Conservation (phyloP, 2,888 invertebrate species). For the Ophion slaviceki region DNA sequence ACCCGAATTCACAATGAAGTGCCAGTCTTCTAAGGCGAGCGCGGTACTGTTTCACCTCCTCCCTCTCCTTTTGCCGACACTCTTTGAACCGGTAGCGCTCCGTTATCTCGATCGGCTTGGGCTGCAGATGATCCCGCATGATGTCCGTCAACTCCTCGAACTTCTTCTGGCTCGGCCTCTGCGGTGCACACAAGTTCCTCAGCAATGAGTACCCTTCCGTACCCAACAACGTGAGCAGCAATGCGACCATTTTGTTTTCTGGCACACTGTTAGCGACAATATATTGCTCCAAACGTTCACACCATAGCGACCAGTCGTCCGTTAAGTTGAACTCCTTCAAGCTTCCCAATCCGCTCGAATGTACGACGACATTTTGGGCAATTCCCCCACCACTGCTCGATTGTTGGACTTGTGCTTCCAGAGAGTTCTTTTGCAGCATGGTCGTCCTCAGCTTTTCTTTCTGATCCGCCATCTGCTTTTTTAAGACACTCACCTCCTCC, state of each 20-base stretch:
- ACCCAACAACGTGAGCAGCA: slow-evolving; percentile 6
- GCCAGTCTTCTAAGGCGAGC: slow-evolving; percentile 51
- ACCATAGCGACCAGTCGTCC: slow-evolving; percentile 48
- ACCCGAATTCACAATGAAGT: not conserved
- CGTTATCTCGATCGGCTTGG: slow-evolving; percentile 56
- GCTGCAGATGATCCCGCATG: slow-evolving; percentile 15
- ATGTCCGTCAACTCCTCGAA: not conserved
- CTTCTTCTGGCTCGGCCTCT: not conserved
- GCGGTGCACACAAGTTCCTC: slow-evolving; percentile 2
- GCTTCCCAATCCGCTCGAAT: slow-evolving; percentile 1
- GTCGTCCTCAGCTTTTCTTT: not conserved
- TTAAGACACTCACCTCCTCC: not conserved
- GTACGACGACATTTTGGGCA: not conserved
- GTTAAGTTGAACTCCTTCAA: slow-evolving; percentile 31
- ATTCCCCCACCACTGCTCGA: not conserved
- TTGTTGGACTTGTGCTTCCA: not conserved
- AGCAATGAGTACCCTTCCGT: slow-evolving; percentile 14
- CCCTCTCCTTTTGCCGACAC: slow-evolving; percentile 50
- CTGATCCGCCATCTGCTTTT: not conserved
- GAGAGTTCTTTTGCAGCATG: not conserved
- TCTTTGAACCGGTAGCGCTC: slow-evolving; percentile 66
- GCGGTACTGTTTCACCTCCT: slow-evolving; percentile 51
- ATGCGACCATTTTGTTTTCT: not conserved
- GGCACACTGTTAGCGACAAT: slow-evolving; percentile 20
- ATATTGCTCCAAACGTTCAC: slow-evolving; percentile 51